Conservation (phyloP, 2,797 vertebrate genomes). For the Sciurus carolinensis region DNA sequence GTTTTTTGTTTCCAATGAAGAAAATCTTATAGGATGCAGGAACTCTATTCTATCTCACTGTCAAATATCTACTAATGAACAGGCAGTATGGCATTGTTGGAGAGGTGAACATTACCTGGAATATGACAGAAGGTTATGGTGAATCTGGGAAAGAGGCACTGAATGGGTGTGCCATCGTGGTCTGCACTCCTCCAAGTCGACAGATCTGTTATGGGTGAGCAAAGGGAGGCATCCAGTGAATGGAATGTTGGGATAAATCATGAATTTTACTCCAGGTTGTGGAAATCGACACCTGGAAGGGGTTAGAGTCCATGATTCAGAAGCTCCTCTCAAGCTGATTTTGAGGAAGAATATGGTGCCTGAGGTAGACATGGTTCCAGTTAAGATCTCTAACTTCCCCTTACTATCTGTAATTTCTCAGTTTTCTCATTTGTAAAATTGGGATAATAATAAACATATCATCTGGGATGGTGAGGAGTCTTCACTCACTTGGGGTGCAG, state of each 20-base stretch:
- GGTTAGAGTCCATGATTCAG: neutral
- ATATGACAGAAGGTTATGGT: neutral
- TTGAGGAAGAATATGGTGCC: neutral
- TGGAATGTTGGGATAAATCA: neutral
- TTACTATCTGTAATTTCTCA: conserved; percentile 9
- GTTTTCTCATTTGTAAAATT: neutral
- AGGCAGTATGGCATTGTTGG: neutral
- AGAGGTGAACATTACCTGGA: neutral
- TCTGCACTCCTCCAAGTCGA: neutral
- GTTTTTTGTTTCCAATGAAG: conserved; percentile 55
- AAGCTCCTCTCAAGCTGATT: neutral
- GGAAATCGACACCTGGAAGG: neutral
- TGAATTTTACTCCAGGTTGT: neutral
- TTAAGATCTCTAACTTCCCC: neutral
- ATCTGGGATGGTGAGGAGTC: neutral
- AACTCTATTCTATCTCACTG: neutral
- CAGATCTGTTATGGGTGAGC: neutral
- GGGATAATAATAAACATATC: neutral
- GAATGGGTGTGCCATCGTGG: accelerated
- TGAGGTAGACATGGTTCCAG: neutral
- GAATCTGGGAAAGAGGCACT: neutral
- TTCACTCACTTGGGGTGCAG: neutral
- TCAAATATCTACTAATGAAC: neutral
- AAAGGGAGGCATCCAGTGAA: neutral
- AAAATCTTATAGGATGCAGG: neutral